A percentile compares a stretch with the other conserved stretches of the same genome.
These are phyloP conservation scores for Cryptocephalus primarius DNA, from an alignment of 2,888 invertebrate genomes.

Conservation along the genomic window DNA sequence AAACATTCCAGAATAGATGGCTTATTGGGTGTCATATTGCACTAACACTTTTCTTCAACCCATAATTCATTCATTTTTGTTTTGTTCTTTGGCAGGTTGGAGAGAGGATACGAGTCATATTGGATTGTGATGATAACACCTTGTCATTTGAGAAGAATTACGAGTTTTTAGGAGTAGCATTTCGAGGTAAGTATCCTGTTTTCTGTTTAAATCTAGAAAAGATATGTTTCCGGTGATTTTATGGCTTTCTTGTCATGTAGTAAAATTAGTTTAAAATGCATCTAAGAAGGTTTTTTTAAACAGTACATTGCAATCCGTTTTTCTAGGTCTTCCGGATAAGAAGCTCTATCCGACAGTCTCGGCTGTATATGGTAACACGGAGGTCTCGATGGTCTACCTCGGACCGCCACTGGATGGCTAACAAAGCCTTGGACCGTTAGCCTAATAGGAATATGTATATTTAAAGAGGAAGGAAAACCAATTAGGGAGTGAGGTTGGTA, in stretches of 20 bases:
- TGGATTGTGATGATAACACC: conserved; percentile 96
- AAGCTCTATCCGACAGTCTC: conserved; percentile 92
- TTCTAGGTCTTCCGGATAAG: conserved; percentile 73
- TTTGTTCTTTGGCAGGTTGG: conserved; percentile 61
- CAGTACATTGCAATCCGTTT: background rate
- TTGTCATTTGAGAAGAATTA: conserved; percentile 96
- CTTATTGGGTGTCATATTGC: too few relatives aligned
- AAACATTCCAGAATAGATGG: too few relatives aligned
- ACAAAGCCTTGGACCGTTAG: conserved; percentile 30
- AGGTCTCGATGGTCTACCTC: conserved; percentile 97
- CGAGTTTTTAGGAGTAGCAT: conserved; percentile 97
- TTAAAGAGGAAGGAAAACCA: conserved; percentile 13
- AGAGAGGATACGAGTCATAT: conserved; percentile 90
- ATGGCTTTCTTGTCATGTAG: too few relatives aligned
- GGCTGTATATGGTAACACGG: conserved; percentile 98
- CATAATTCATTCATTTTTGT: too few relatives aligned
- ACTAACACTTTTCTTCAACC: too few relatives aligned
- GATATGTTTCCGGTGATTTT: too few relatives aligned
- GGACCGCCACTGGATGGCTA: conserved; percentile 95
- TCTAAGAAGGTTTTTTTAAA: too few relatives aligned
- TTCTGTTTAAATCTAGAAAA: too few relatives aligned
- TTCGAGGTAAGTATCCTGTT: conserved; percentile 56
- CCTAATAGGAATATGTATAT: conserved; percentile 6
- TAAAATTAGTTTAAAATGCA: too few relatives aligned
- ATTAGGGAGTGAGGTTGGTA: conserved; percentile 14